Evolutionary conservation across 2,113 vertebrate genomes (phyloP), one percentile per base, ranked within the genome.

Genomic region (Scolopax mira): DNA sequence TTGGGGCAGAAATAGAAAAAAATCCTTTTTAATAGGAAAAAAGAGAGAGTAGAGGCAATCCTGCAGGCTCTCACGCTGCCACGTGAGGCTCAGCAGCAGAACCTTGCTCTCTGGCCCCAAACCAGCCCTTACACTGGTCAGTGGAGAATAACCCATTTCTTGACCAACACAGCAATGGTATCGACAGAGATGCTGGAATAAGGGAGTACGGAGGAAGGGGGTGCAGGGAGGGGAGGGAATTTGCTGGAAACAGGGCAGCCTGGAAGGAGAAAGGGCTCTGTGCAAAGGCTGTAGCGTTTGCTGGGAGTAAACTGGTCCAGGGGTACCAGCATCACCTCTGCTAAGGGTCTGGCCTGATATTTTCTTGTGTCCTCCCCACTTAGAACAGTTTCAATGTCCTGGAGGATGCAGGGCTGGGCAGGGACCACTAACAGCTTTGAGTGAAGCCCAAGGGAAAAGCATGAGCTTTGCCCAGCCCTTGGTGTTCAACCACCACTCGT

Each of bases 191-290:
- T 33, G n/a, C 14, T 7, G 64, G 77, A 61, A 17, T 44, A 15
- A 65, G 18, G 86, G 81, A 69, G 57, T 2, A 81, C 35, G 42
- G 18, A 46, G 52, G 55, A 13, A 61, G 22, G 65, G 79, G 69
- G 89, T 67, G 95, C 46, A 71, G 42, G 93, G 51, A 77, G 18
- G 5, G 89, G 8, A 90, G 58, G 73, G 86, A 93, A 91, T 81
- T 5, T 31, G 95, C 3, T 39, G 86, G 52, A 57, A 52, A 54
- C 0, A 21, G 44, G 44, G 72, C 80, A 67, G 83, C 60, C 41
- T 8, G 18, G 44, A 14, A 44, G 70, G n/a, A 33, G 30, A 62
- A 49, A 55, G 35, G 16, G 67, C 30, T 90, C 85, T 42, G 74
- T 31, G 11, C 60, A 58, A 42, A 62, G 35, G 28, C 23, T 2